Evolutionary conservation across 2,113 vertebrate genomes (phyloP).

Genomic region (Sinocyclocheilus grahami): DNA sequence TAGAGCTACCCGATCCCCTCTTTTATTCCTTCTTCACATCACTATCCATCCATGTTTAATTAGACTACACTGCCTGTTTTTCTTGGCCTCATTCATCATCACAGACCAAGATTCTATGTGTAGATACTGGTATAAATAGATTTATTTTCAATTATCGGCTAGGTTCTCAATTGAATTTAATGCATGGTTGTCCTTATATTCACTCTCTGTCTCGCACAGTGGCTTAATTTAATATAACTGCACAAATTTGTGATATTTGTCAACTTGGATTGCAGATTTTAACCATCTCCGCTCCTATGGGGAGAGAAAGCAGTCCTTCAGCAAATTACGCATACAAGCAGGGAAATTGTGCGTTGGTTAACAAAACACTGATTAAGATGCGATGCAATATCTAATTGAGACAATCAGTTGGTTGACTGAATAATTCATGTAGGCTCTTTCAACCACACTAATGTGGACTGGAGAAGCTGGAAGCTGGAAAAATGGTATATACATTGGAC

Average conservation of each 20-base stretch:
- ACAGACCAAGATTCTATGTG: slow-evolving; percentile 54
- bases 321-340: slow-evolving; percentile 45
- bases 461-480: slow-evolving; percentile 6
- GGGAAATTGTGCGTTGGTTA: slow-evolving; percentile 49
- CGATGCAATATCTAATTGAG: slow-evolving; percentile 43
- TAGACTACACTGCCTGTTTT: not conserved
- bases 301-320: slow-evolving; percentile 4
- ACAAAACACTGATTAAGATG: slow-evolving; percentile 47
- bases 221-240: slow-evolving; percentile 66
- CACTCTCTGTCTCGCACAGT: slow-evolving; percentile 57
- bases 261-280: slow-evolving; percentile 43
- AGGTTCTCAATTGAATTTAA: slow-evolving; percentile 67
- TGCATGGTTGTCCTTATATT: slow-evolving; percentile 66
- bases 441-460: slow-evolving; percentile 43
- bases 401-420: slow-evolving; percentile 51
- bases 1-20: not conserved
- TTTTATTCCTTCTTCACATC: not conserved
- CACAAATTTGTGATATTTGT: slow-evolving; percentile 29
- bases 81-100: slow-evolving; percentile 62
- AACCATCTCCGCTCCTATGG: slow-evolving; percentile 52
- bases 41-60: not conserved
- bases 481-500: not conserved
- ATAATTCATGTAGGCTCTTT: slow-evolving; percentile 50
- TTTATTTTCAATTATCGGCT: slow-evolving; percentile 63
- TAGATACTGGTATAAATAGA: slow-evolving; percentile 64